These are phyloP conservation scores for Nipponacmea schrenckii DNA, from an alignment of 2,888 invertebrate species.

Conservation along the genomic window DNA sequence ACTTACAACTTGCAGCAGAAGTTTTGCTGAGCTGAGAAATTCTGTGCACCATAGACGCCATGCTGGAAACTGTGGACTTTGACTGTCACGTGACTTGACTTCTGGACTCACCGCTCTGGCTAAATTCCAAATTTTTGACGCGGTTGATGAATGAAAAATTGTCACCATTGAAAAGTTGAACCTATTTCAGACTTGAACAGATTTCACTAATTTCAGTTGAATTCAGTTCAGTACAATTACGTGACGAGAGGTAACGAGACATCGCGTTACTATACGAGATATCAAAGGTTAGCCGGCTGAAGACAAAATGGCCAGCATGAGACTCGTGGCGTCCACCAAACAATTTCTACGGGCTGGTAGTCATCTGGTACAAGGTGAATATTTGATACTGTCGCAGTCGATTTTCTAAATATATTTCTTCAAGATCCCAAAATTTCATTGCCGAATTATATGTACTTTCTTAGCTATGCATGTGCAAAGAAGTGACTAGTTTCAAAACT, in stretches of 20 bases:
- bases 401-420: too few species aligned
- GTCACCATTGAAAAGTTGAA: not conserved
- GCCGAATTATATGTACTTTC: too few species aligned
- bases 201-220: not conserved
- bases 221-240: not conserved
- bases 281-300: slow-evolving; percentile 47
- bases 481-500: too few species aligned
- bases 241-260: slow-evolving; percentile 12
- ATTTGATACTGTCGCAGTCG: not conserved
- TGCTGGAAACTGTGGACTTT: slow-evolving; percentile 24
- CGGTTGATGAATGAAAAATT: not conserved
- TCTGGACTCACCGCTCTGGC: not conserved
- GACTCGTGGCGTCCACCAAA: slow-evolving; percentile 34
- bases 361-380: slow-evolving; percentile 3
- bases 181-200: too few species aligned
- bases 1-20: slow-evolving; percentile 18
- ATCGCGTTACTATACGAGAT: slow-evolving; percentile 39
- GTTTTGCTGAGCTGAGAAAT: slow-evolving; percentile 6
- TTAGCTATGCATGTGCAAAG: too few species aligned
- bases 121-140: not conserved
- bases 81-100: slow-evolving; percentile 26
- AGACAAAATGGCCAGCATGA: slow-evolving; percentile 44
- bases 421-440: too few species aligned
- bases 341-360: slow-evolving; percentile 16
- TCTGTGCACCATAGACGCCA: slow-evolving; percentile 30